Conservation (phyloP, 2,888 invertebrate genomes). For the Drosophila mettleri region DNA sequence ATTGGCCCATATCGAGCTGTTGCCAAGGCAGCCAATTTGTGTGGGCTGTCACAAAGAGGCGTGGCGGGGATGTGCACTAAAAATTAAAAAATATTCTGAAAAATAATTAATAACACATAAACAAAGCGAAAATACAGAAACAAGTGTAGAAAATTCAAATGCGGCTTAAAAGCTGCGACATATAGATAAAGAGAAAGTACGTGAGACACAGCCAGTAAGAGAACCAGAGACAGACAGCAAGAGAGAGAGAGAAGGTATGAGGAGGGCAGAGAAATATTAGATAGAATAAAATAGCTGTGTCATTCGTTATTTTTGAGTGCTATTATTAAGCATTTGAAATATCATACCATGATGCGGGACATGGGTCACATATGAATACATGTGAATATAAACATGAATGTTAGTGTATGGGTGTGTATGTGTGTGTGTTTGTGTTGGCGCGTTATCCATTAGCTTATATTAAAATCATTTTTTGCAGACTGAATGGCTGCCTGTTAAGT, state of each 20-base stretch:
- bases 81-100: constrained; percentile 12
- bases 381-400: constrained; percentile 18
- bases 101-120: constrained; percentile 57
- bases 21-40: constrained; percentile 33
- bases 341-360: constrained; percentile 78
- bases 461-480: constrained; percentile 78
- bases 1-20: constrained; percentile 66
- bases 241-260: neutral
- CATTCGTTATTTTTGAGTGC: constrained; percentile 75
- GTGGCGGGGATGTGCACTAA: neutral
- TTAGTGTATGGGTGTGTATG: constrained; percentile 20
- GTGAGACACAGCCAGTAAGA: neutral
- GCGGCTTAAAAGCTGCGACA: neutral
- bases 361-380: constrained; percentile 32
- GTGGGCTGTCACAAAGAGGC: neutral
- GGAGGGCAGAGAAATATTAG: constrained; percentile 15
- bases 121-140: constrained; percentile 49
- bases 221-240: neutral
- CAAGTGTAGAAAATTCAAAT: constrained; percentile 7
- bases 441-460: constrained; percentile 80
- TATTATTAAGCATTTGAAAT: constrained; percentile 79
- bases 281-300: constrained; percentile 75
- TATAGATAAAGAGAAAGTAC: neutral
- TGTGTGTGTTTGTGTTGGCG: constrained; percentile 62
- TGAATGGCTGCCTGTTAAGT: constrained; percentile 64